Evolutionary conservation across 2,888 invertebrate species (phyloP).

Genomic region (Leptinotarsa rubiginosa): DNA sequence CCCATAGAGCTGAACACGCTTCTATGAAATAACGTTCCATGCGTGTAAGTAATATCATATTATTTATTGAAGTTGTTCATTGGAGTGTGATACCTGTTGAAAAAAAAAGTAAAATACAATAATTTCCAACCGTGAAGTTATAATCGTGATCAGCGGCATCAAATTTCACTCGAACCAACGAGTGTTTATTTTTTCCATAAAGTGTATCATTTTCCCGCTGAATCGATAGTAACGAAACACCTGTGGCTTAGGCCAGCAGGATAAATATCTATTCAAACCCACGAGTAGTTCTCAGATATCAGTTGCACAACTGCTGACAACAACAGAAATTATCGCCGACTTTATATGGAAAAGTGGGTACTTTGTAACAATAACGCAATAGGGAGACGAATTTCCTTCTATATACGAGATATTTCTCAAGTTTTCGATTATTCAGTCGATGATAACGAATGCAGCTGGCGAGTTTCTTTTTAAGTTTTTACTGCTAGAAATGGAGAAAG

Average conservation of each 20-base stretch:
- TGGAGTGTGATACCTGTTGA: constrained; percentile 1
- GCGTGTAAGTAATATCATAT: neutral
- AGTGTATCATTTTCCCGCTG: constrained; percentile 18
- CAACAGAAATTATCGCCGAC: constrained; percentile 11
- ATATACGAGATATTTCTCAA: constrained; percentile 4
- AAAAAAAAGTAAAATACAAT: neutral
- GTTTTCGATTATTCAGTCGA: constrained; percentile 9
- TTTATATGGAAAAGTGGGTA: constrained; percentile 5
- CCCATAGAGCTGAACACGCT: neutral
- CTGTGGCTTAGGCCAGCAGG: constrained; percentile 20
- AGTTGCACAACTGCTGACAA: constrained; percentile 21
- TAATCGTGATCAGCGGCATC: constrained; percentile 5
- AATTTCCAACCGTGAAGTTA: neutral
- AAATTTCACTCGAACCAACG: neutral
- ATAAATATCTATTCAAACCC: constrained; percentile 11
- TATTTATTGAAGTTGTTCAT: neutral
- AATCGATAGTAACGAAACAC: constrained; percentile 15
- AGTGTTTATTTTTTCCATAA: neutral
- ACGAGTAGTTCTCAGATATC: constrained; percentile 3
- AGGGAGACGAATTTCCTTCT: neutral
- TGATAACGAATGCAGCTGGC: constrained; percentile 13
- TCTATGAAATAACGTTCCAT: neutral
- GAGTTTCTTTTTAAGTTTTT: neutral
- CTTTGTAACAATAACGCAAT: constrained; percentile 14
- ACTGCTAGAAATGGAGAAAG: neutral